These are phyloP conservation scores for Ophioninae sp. DNA, from an alignment of 2,888 invertebrate species.

Conservation along the genomic window DNA sequence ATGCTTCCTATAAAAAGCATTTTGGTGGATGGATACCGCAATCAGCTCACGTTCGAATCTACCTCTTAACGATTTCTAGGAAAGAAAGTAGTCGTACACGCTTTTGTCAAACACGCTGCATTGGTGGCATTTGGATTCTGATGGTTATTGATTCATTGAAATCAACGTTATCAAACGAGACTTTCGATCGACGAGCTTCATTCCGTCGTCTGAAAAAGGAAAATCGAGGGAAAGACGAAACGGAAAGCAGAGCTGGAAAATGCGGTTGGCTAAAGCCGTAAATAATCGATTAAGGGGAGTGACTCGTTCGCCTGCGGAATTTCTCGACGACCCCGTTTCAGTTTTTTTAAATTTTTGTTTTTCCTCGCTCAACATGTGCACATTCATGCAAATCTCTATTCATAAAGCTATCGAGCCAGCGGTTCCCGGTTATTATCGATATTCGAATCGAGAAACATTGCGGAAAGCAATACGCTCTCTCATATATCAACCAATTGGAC, in stretches of 20 bases:
- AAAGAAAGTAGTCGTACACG: no score
- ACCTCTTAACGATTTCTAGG: no score
- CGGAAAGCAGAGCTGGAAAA: slow-evolving; percentile 15
- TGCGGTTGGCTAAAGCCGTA: slow-evolving; percentile 26
- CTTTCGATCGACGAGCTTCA: slow-evolving; percentile 26
- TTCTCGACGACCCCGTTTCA: background rate
- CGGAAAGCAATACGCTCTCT: background rate
- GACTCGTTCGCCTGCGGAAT: slow-evolving; percentile 32
- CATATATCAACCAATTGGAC: background rate
- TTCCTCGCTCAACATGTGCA: background rate
- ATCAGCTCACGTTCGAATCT: no score
- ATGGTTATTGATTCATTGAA: slow-evolving; percentile 18
- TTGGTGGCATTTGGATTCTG: background rate
- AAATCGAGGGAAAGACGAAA: background rate
- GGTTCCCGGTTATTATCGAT: slow-evolving; percentile 5
- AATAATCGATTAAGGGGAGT: slow-evolving; percentile 45
- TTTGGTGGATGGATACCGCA: no score
- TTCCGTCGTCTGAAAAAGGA: slow-evolving; percentile 15
- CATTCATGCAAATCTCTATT: background rate
- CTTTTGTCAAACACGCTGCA: background rate
- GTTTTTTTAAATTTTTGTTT: background rate
- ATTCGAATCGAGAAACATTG: background rate
- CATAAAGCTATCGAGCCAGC: background rate
- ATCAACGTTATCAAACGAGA: slow-evolving; percentile 20
- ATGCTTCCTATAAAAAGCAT: no score